These are phyloP conservation scores for Thyatira batis DNA, from an alignment of 2,888 invertebrate species.

Conservation along the genomic window DNA sequence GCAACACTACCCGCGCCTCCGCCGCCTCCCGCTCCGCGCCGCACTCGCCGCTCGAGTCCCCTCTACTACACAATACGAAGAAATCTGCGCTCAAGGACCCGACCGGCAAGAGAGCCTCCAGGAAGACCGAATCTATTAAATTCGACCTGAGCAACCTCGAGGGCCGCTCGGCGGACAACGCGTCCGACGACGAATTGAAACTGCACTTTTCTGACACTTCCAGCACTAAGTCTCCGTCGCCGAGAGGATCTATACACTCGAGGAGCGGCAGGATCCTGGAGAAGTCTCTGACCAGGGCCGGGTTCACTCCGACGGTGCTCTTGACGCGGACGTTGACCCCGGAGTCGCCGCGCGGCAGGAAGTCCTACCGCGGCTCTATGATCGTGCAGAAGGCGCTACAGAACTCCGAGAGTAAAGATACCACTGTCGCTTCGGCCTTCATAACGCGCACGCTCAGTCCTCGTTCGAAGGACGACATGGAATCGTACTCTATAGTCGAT, in stretches of 20 bases:
- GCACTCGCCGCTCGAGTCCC: conserved; percentile 23
- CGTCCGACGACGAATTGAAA: conserved; percentile 40
- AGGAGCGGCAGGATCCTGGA: conserved; percentile 50
- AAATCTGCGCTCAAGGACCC: conserved; percentile 68
- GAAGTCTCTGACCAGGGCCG: conserved; percentile 29
- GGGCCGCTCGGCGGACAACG: conserved; percentile 23
- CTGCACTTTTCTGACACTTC: conserved; percentile 52
- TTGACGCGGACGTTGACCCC: conserved; percentile 21
- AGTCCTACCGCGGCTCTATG: conserved; percentile 40
- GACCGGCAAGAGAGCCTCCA: conserved; percentile 32
- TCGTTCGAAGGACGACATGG: conserved; percentile 34
- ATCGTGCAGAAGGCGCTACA: conserved; percentile 46
- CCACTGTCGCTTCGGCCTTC: conserved; percentile 27
- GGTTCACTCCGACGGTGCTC: conserved; percentile 1
- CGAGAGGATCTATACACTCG: conserved; percentile 49
- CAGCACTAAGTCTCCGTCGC: conserved; percentile 36
- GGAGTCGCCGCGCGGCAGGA: conserved; percentile 32
- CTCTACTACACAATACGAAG: conserved; percentile 39
- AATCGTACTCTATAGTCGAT: conserved; percentile 69
- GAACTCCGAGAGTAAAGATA: conserved; percentile 8
- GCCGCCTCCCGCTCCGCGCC: conserved; percentile 19
- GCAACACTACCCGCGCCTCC: conserved; percentile 21
- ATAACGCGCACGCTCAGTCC: conserved; percentile 43
- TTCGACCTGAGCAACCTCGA: conserved; percentile 71
- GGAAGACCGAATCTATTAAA: conserved; percentile 68